Conservation (phyloP, 2,888 invertebrate species). For the Hypsopygia costalis region DNA sequence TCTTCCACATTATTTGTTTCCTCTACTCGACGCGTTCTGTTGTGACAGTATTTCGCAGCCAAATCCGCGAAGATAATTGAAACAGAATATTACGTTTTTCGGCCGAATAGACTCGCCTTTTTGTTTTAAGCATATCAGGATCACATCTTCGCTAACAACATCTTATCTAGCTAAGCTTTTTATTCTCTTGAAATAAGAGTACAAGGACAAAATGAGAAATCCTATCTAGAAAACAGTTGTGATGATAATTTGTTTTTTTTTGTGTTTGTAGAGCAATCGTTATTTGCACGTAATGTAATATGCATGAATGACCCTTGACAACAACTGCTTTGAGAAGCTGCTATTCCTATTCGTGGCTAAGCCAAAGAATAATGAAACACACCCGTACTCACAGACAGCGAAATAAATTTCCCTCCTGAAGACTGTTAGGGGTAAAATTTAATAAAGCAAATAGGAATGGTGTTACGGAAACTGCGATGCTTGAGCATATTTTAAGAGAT, state of each 20-base stretch:
- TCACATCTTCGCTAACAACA: slow-evolving; percentile 9
- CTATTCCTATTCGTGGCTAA: slow-evolving; percentile 52
- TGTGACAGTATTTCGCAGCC: slow-evolving; percentile 34
- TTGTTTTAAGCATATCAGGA: slow-evolving; percentile 24
- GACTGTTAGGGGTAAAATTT: slow-evolving; percentile 58
- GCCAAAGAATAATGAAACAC: slow-evolving; percentile 50
- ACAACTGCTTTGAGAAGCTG: slow-evolving; percentile 33
- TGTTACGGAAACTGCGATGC: slow-evolving; percentile 45
- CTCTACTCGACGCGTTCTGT: slow-evolving; percentile 24
- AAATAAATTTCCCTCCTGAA: slow-evolving; percentile 58
- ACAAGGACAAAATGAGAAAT: slow-evolving; percentile 1
- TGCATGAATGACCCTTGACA: slow-evolving; percentile 14
- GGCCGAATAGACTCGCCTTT: slow-evolving; percentile 26
- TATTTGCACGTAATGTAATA: slow-evolving; percentile 12
- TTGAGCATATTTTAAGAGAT: slow-evolving; percentile 60
- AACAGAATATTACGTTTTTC: slow-evolving; percentile 42
- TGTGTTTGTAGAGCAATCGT: neutral
- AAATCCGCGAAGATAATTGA: slow-evolving; percentile 52
- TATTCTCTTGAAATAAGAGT: neutral
- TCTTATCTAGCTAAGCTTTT: slow-evolving; percentile 1
- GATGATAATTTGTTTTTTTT: neutral
- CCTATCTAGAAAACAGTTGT: slow-evolving; percentile 1
- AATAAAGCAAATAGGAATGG: slow-evolving; percentile 65
- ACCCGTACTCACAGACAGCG: slow-evolving; percentile 48
- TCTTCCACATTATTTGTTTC: slow-evolving; percentile 32